Conservation (phyloP, 64 coral and sea anemone genomes). For the Trachythela sp. region DNA sequence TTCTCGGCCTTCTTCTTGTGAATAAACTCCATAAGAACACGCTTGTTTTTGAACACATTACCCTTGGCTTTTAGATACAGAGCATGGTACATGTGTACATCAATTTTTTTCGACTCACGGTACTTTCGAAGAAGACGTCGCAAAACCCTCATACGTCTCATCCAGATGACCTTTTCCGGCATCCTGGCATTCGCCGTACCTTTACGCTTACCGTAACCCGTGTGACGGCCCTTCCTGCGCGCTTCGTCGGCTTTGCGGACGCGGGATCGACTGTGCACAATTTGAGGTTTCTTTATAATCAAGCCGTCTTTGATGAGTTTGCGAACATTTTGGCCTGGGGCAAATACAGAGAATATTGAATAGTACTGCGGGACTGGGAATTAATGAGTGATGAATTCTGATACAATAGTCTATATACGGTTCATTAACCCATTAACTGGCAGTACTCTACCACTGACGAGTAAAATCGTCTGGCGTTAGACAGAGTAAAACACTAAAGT, state of each 20-base stretch:
- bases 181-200: slow-evolving; percentile 97
- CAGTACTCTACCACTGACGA: too few species aligned
- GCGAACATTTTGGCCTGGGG: slow-evolving; percentile 87
- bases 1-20: slow-evolving; percentile 99
- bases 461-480: too few species aligned
- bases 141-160: slow-evolving; percentile 93
- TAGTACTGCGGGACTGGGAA: not conserved
- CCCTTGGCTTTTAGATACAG: slow-evolving; percentile 95
- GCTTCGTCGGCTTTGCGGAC: slow-evolving; percentile 89
- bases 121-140: slow-evolving; percentile 93
- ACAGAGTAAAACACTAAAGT: too few species aligned
- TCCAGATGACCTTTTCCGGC: slow-evolving; percentile 97
- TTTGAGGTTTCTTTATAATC: slow-evolving; percentile 95
- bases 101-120: slow-evolving; percentile 91
- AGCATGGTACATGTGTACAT: slow-evolving; percentile 93
- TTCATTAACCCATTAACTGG: too few species aligned
- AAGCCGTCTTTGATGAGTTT: slow-evolving; percentile 98
- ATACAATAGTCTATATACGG: too few species aligned
- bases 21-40: slow-evolving; percentile 98
- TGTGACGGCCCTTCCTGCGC: slow-evolving; percentile 87
- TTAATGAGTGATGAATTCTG: too few species aligned
- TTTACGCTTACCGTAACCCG: slow-evolving; percentile 86
- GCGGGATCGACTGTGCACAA: slow-evolving; percentile 87
- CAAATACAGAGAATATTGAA: not conserved
- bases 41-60: slow-evolving; percentile 99